phyloP scores from a whole-genome alignment of 2,797 vertebrate species.

The Dallia pectoralis region DNA sequence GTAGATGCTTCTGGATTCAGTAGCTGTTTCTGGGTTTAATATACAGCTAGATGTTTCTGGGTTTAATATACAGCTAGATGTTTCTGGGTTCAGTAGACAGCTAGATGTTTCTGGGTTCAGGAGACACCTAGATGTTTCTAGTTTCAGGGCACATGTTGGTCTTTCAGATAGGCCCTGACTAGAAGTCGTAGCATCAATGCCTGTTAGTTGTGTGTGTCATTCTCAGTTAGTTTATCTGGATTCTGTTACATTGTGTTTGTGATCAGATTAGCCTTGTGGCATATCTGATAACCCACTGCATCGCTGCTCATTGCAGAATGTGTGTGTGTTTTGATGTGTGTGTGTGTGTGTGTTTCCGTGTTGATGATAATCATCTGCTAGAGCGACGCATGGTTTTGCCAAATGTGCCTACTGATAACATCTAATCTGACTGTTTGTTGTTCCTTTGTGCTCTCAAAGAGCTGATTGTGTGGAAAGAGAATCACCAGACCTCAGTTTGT shows the following conservation, averaged over 20 bases:
- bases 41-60: too few species aligned
- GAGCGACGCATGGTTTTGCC: slow-evolving; percentile 44
- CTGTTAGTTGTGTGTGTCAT: slow-evolving; percentile 24
- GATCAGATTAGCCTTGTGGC: slow-evolving; percentile 60
- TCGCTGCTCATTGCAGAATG: slow-evolving; percentile 32
- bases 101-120: slow-evolving; percentile 5
- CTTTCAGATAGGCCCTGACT: not conserved
- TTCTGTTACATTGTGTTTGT: slow-evolving; percentile 49
- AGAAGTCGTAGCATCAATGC: not conserved
- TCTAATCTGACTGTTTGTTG: slow-evolving; percentile 77
- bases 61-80: too few species aligned
- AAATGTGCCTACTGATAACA: slow-evolving; percentile 65
- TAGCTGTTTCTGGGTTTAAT: too few species aligned
- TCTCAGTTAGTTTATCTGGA: slow-evolving; percentile 35
- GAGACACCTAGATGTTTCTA: not conserved
- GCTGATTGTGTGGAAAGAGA: slow-evolving; percentile 64
- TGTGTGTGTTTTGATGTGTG: not conserved
- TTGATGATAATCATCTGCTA: slow-evolving; percentile 18
- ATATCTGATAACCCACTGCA: slow-evolving; percentile 38
- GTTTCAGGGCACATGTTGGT: not conserved
- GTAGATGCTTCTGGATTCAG: too few species aligned
- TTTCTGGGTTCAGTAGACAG: not conserved
- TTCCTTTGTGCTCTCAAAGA: slow-evolving; percentile 64
- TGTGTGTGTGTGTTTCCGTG: too few species aligned
- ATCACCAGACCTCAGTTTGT: slow-evolving; percentile 75